Base-by-base conservation (phyloP, 2,113 vertebrate genomes). In the Hydropotes inermis region DNA sequence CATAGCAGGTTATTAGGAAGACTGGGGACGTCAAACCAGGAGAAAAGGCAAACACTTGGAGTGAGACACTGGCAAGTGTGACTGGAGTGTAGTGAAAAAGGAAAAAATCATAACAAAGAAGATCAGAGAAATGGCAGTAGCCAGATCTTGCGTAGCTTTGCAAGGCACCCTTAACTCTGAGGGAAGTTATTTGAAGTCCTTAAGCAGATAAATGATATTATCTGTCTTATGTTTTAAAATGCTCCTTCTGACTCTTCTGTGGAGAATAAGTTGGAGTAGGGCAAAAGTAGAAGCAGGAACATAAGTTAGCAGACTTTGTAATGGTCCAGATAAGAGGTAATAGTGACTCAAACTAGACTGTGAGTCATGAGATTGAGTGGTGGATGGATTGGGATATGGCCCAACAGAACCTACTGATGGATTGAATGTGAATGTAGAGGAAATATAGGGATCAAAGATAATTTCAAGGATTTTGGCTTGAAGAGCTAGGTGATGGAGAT, bases 211-310 rank as follows among this genome's bases (percentile, higher is more conserved):
- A 74, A 70, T 91, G 50, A 45, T 54, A 54, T 78, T 57, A 33
- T 47, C 78, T 85, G 8, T 45, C 82, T 94, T 74, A 9, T 76
- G 39, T 97, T 94, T 97, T 74, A 39, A 74, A 95, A 85, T 85
- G 78, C 54, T 94, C 33, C 43, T 12, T 89, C 52, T 96, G 58
- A 92, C 10, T 8, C 28, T 7, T 43, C 1, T 86, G 43, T 96
- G 70, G 57, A 67, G 28, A 58, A 33, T 79, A 67, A 12, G 15
- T 58, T 86, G 81, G 47, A 70, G 6, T 57, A 85, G 14, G 21
- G 9, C 91, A 85, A 64, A 67, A 85, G 14, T 9, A 78, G 64
- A 85, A 93, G 23, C 76, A 88, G 36, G 47, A 82, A 74, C 47
- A 58, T n/a, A 55, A 64, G 47, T 78, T 78, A 85, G 14, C 17